Base-by-base conservation (phyloP, 1,140 invertebrate species). In the Caenorhabditis remanei region DNA sequence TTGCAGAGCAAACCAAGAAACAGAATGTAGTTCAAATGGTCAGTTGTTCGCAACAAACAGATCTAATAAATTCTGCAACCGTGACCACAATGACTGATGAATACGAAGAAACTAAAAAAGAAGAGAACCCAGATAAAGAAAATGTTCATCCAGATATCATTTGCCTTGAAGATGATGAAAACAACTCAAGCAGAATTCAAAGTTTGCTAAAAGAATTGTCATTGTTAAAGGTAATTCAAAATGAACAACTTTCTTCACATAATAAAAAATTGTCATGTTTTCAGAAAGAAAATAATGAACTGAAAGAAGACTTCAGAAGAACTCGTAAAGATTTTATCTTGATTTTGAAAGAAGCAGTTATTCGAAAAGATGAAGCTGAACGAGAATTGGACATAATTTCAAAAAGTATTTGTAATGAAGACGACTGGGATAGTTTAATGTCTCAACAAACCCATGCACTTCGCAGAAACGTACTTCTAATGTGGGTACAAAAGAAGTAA, bases 291-390 rank as follows among this genome's bases (percentile, higher is more conserved):
- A 79, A 79, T 0, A 8, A n/a, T 9, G 71, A 79, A 9, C 71
- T 53, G 24, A 79, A 79, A 24, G 71, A 79, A n/a, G 71, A 79
- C 5, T 79, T 79, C 14, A 46, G 71, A 2, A 13, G n/a, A 50
- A 79, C 71, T 79, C 71, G 71, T 24, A 79, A 79, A 24, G 71
- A 79, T 79, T 79, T 79, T 14, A 79, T 79, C 14, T 50, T 79
- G 14, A 79, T 79, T 50, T 46, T 79, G 14, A 79, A 79, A 50
- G 71, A 79, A 50, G 71, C 71, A 43, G 71, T 79, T 50, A 6
- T 79, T 0, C 71, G 71, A 4, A 79, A 79, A 50, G 71, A 79
- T 50, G 71, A 79, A 50, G 71, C 71, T 79, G 71, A 79, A 50
- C 43, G 21, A 3, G 21, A 79, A 79, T 53, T 79, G 46, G 71